Conservation (phyloP, 2,888 invertebrate species). For the Eretmocerus hayati region DNA sequence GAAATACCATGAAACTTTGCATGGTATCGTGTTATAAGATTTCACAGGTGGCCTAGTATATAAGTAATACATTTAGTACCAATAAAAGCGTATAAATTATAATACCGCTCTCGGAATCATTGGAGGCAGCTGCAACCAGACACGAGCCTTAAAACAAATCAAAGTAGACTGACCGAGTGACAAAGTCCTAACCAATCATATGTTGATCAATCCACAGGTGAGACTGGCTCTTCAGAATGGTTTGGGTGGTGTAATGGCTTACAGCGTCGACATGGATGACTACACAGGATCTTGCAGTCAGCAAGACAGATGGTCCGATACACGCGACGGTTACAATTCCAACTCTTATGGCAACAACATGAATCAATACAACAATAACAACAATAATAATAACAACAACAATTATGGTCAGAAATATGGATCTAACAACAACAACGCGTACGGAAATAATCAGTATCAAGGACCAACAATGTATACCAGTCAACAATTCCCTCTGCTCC, state of each 20-base stretch:
- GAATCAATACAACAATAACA: background rate
- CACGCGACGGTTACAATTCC: background rate
- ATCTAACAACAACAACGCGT: background rate
- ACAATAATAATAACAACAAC: background rate
- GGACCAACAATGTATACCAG: background rate
- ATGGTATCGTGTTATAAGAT: too few relatives aligned
- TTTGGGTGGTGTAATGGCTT: conserved; percentile 78
- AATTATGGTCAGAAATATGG: background rate
- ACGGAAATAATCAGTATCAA: background rate
- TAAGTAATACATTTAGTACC: too few relatives aligned
- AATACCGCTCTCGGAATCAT: too few relatives aligned
- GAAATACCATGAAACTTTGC: too few relatives aligned
- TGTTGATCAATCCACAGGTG: too few relatives aligned
- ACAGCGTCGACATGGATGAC: conserved; percentile 87
- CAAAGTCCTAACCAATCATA: too few relatives aligned
- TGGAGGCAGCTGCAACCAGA: too few relatives aligned
- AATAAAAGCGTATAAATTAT: too few relatives aligned
- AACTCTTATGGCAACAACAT: background rate
- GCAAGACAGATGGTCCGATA: background rate
- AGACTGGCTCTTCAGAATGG: conserved; percentile 7
- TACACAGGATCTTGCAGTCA: conserved; percentile 61
- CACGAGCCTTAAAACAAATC: too few relatives aligned
- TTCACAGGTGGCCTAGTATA: too few relatives aligned
- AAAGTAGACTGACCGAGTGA: too few relatives aligned
- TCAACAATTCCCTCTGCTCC: conserved; percentile 8